Evolutionary conservation across 2,113 vertebrate species (phyloP).

Genomic region (zebrafish (Danio rerio)): DNA sequence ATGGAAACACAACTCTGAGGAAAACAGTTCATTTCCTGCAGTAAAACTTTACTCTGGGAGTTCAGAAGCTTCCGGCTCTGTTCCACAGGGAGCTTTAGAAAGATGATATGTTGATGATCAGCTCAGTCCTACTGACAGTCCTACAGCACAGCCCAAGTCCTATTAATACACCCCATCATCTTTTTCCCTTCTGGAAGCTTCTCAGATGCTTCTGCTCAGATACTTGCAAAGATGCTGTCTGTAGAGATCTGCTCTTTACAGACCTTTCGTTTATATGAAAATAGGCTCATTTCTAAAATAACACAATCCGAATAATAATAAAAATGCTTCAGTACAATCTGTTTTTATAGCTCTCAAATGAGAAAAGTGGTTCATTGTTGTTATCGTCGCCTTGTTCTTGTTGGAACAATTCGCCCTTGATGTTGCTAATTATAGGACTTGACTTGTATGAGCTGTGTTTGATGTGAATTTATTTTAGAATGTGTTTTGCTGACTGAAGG

Average conservation of each 20-base stretch:
- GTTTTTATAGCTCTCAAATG: constrained; percentile 29
- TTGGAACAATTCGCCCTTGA: constrained; percentile 10
- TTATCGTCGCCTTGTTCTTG: constrained; percentile 18
- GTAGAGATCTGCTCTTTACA: constrained; percentile 1
- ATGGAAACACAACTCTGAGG: not conserved
- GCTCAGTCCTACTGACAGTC: constrained; percentile 60
- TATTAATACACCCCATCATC: constrained; percentile 63
- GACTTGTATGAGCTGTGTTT: constrained; percentile 2
- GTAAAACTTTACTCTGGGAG: constrained; percentile 10
- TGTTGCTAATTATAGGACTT: constrained; percentile 36
- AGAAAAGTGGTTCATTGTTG: constrained; percentile 22
- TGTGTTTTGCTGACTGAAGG: constrained; percentile 30
- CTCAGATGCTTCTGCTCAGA: constrained; percentile 32
- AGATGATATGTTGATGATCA: constrained; percentile 38
- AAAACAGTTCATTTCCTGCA: not conserved
- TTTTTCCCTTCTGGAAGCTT: constrained; percentile 39
- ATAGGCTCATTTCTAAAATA: constrained; percentile 6
- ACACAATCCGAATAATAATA: not conserved
- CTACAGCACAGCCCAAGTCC: constrained; percentile 47
- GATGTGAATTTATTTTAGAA: constrained; percentile 26
- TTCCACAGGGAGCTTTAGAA: constrained; percentile 32
- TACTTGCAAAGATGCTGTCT: not conserved
- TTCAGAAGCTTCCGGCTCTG: constrained; percentile 1
- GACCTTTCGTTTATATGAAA: not conserved
- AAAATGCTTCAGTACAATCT: constrained; percentile 7